Evolutionary conservation across 2,888 invertebrate genomes (phyloP).

Genomic region (Spilosoma lubricipeda): DNA sequence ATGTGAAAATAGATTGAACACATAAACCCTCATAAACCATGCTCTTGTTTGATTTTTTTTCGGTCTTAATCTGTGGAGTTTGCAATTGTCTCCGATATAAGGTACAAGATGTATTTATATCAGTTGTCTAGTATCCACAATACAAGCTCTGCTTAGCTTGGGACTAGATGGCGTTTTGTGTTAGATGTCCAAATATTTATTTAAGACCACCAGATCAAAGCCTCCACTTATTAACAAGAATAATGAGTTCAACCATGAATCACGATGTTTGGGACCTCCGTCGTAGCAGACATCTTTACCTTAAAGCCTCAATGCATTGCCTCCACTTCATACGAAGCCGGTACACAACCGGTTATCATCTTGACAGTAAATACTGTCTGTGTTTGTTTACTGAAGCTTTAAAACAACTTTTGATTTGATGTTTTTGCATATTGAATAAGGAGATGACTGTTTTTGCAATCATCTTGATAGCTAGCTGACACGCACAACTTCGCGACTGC

Average conservation of each 20-base stretch:
- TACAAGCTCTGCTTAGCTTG: too few relatives aligned
- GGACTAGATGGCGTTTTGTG: too few relatives aligned
- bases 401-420: constrained; percentile 1
- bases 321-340: constrained; percentile 15
- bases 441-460: neutral
- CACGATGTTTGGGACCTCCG: constrained; percentile 57
- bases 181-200: too few relatives aligned
- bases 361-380: constrained; percentile 4
- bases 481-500: too few relatives aligned
- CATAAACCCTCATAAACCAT: fast-evolving
- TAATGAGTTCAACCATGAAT: constrained; percentile 60
- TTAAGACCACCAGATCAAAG: constrained; percentile 17
- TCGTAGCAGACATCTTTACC: constrained; percentile 54
- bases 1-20: neutral
- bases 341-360: constrained; percentile 21
- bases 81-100: neutral
- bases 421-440: neutral
- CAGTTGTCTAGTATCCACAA: too few relatives aligned
- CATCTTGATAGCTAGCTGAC: neutral
- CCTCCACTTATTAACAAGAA: constrained; percentile 16
- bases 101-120: too few relatives aligned
- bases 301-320: constrained; percentile 21
- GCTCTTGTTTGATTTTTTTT: neutral
- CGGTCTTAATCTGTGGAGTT: neutral
- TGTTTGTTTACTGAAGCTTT: constrained; percentile 12